Evolutionary conservation across 2,113 vertebrate species (phyloP).

Genomic region (Quiscalus mexicanus): DNA sequence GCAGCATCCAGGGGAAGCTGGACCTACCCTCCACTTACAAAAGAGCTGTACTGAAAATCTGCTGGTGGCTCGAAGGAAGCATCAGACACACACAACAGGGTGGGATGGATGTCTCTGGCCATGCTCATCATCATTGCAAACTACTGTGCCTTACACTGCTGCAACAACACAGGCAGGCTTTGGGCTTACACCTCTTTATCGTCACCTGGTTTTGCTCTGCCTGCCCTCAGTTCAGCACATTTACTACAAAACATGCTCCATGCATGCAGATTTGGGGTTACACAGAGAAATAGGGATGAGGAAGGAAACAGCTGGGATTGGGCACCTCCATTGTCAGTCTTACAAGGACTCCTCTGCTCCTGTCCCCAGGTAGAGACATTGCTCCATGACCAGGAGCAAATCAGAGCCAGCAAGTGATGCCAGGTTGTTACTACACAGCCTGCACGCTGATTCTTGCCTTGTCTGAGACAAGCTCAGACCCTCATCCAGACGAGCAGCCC

Average conservation of each 20-base stretch:
- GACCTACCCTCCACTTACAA: not conserved
- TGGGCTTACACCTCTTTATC: not conserved
- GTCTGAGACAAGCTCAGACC: not conserved
- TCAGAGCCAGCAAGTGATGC: not conserved
- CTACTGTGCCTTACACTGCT: not conserved
- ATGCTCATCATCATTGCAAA: not conserved
- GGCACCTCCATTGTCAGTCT: not conserved
- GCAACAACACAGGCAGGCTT: fast-evolving
- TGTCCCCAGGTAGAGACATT: not conserved
- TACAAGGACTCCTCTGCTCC: not conserved
- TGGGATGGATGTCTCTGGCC: not conserved
- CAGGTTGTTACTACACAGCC: not conserved
- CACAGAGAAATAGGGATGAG: not conserved
- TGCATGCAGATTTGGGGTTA: not conserved
- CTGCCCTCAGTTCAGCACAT: not conserved
- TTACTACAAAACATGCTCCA: not conserved
- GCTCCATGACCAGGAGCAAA: not conserved
- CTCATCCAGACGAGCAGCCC: not conserved
- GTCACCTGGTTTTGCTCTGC: not conserved
- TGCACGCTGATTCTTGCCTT: fast-evolving
- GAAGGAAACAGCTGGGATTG: not conserved
- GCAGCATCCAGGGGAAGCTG: not conserved
- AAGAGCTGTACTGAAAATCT: not conserved
- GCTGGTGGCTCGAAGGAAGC: not conserved
- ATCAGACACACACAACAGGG: not conserved